Evolutionary conservation across 1,140 invertebrate genomes (phyloP).

Genomic region (Potamilus streckersoni): DNA sequence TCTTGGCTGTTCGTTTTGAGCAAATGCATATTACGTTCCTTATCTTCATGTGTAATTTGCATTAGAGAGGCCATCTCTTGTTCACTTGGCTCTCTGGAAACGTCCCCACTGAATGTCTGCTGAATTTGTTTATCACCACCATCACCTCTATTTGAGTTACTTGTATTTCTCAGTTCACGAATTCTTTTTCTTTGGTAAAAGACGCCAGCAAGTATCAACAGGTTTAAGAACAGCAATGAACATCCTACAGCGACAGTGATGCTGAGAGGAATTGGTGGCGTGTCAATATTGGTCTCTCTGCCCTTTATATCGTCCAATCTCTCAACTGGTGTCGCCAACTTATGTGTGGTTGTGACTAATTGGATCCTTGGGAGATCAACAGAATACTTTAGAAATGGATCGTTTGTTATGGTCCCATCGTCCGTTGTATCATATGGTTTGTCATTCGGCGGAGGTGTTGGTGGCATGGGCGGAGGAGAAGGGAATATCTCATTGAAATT

Average conservation of each 20-base stretch:
- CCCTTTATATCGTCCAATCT: too few relatives aligned
- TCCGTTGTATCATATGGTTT: constrained; percentile 2
- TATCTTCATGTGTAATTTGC: background rate
- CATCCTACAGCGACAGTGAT: constrained; percentile 93
- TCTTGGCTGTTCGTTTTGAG: constrained; percentile 12
- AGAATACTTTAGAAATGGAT: background rate
- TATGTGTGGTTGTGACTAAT: too few relatives aligned
- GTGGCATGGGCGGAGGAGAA: constrained; percentile 58
- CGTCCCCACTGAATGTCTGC: background rate
- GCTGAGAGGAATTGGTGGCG: constrained; percentile 41
- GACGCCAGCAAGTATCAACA: constrained; percentile 92
- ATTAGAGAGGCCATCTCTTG: constrained; percentile 9
- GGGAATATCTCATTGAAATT: constrained; percentile 51
- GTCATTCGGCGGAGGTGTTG: constrained; percentile 8
- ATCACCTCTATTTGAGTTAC: background rate
- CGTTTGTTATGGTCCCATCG: background rate
- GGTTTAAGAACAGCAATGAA: constrained; percentile 88
- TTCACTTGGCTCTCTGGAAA: background rate
- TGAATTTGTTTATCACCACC: constrained; percentile 1
- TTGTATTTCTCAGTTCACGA: constrained; percentile 30
- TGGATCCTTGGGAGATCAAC: too few relatives aligned
- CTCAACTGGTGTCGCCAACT: too few relatives aligned
- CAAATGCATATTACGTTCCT: background rate
- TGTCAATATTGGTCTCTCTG: too few relatives aligned
- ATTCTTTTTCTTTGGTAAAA: constrained; percentile 91